Base-by-base conservation (phyloP, 2,797 vertebrate genomes). In the Eulemur coronatus region DNA sequence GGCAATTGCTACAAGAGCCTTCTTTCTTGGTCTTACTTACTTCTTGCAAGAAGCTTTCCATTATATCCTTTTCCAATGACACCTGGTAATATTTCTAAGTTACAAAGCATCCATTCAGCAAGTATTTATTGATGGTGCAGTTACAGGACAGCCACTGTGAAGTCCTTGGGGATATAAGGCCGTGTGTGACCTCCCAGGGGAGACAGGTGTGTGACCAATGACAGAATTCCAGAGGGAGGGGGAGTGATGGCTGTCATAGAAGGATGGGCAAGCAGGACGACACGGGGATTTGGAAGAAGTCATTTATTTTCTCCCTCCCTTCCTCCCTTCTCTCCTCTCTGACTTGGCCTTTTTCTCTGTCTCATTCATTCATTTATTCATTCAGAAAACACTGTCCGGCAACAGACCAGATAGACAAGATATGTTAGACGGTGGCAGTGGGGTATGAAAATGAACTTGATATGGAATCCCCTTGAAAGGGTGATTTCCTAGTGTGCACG, bases 61-160 rank as follows among this genome's bases (percentile, higher is more conserved):
- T 80, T 43, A 46, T 38, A 61, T 75, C 43, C 61, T 88, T 94
- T 80, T 63, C 91, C 59, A n/a, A 80, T 85, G 97, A 95, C 87
- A 96, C 82, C 96, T 93, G 89, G 95, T 90, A 28, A 96, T 97
- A 97, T 94, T 97, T 97, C 96, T 90, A 96, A 95, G 95, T 93
- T 96, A 93, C 84, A 97, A 94, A 97, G 93, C 87, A 93, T 94
- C 95, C 76, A 46, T 94, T 95, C 92, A 50, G 89, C 55, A 84
- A 65, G 86, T 79, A 48, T 78, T 97, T 96, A 96, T 95, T 92
- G 94, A 95, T 92, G 96, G 81, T 73, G 91, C 85, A 89, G 87
- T 84, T 93, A 95, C 22, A 93, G 84, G 79, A 96, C 11, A 50
- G 94, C 50, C 61, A 73, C 91, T 22, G 38, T 38, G 81, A 91